Conservation (phyloP, 2,888 invertebrate species). For the Meteorus colon region DNA sequence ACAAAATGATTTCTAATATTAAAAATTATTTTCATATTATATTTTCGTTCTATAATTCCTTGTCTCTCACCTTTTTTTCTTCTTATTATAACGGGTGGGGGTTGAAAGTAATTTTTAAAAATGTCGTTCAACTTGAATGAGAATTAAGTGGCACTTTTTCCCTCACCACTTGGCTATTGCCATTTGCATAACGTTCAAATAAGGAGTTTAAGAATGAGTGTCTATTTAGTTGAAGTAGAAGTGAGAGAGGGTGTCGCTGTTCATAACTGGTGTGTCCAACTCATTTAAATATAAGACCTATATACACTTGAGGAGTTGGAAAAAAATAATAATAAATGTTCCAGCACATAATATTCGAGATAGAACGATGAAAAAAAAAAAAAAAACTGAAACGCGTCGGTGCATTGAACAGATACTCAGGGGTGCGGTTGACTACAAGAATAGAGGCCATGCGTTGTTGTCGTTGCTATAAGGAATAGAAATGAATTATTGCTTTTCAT, state of each 20-base stretch:
- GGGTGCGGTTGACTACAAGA: conserved; percentile 20
- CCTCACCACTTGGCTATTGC: conserved; percentile 31
- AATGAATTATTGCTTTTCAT: conserved; percentile 61
- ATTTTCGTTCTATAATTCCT: conserved; percentile 1
- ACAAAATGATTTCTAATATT: neutral
- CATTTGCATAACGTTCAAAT: conserved; percentile 66
- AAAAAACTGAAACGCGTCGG: conserved; percentile 19
- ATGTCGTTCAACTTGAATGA: conserved; percentile 30
- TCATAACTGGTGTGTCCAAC: conserved; percentile 56
- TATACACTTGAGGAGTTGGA: conserved; percentile 40
- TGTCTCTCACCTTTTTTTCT: neutral
- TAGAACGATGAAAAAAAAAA: conserved; percentile 27
- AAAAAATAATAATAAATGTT: conserved; percentile 6
- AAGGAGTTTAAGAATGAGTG: conserved; percentile 62
- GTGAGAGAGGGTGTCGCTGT: conserved; percentile 53
- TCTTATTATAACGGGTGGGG: neutral
- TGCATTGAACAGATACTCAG: conserved; percentile 8
- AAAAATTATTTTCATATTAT: conserved; percentile 23
- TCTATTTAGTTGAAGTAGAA: conserved; percentile 57
- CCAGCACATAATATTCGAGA: conserved; percentile 13
- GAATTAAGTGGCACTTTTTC: conserved; percentile 39
- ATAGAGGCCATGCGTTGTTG: conserved; percentile 20
- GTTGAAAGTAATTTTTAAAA: conserved; percentile 16
- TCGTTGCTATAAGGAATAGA: conserved; percentile 50
- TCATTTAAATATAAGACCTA: conserved; percentile 65